phyloP scores from a whole-genome alignment of 2,888 invertebrate genomes.

The Autographa pulchrina region DNA sequence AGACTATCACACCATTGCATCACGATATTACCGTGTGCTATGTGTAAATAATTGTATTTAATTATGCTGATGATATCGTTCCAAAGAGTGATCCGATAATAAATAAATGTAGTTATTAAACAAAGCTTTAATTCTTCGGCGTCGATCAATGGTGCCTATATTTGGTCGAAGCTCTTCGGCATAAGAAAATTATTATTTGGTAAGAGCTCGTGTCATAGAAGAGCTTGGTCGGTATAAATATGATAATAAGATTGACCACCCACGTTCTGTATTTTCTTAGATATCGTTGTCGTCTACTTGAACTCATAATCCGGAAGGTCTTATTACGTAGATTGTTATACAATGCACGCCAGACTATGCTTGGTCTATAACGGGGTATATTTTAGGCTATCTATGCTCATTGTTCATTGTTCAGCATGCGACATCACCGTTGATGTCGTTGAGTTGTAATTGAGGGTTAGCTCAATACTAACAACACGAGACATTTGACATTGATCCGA shows the following conservation, averaged over 20 bases:
- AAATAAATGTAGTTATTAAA: neutral
- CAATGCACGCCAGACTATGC: too few species aligned
- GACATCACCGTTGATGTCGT: too few species aligned
- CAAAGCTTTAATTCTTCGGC: neutral
- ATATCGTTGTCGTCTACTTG: neutral
- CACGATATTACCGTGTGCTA: constrained; percentile 3
- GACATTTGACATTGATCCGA: too few species aligned
- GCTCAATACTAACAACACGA: too few species aligned
- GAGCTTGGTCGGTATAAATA: neutral
- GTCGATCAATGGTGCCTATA: too few species aligned
- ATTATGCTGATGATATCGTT: constrained; percentile 2
- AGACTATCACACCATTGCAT: neutral
- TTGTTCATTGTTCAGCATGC: too few species aligned
- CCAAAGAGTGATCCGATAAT: neutral
- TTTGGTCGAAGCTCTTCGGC: too few species aligned
- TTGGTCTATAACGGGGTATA: too few species aligned
- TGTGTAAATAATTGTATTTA: constrained; percentile 4
- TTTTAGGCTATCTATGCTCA: too few species aligned
- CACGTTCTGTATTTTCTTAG: neutral
- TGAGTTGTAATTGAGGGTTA: too few species aligned
- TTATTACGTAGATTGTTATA: neutral
- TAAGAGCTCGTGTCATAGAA: too few species aligned
- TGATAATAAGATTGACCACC: neutral
- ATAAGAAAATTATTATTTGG: neutral
- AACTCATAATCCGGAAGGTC: neutral